A percentile compares a stretch with the other conserved stretches of the same genome.
Evolutionary conservation across 1,140 invertebrate genomes (phyloP).

Genomic region (Aphelinus atriplicis): DNA sequence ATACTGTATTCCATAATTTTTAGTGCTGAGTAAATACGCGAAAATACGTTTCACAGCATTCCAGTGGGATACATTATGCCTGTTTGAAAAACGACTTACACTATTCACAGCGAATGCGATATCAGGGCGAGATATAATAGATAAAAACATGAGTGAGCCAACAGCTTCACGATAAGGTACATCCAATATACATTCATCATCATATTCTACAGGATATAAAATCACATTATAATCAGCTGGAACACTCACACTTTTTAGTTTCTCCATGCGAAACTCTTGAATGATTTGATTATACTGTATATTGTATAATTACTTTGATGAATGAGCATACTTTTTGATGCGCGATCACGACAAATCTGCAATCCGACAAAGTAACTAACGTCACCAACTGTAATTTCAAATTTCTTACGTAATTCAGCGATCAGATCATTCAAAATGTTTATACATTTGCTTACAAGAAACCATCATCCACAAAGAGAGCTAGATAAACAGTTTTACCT

Average conservation of each 20-base stretch:
- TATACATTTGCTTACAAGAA: constrained; percentile 21
- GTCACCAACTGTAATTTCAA: constrained; percentile 33
- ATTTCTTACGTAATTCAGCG: constrained; percentile 21
- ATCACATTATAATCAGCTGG: constrained; percentile 36
- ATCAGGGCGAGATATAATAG: constrained; percentile 37
- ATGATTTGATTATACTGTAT: constrained; percentile 11
- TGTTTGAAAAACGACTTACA: constrained; percentile 1
- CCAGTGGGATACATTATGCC: constrained; percentile 26
- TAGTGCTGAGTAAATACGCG: constrained; percentile 30
- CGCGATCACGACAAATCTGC: constrained; percentile 26
- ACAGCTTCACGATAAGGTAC: constrained; percentile 41
- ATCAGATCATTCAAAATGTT: constrained; percentile 5
- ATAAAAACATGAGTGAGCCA: constrained; percentile 34
- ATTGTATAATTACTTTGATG: constrained; percentile 27
- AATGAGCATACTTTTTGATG: constrained; percentile 10
- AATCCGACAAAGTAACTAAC: constrained; percentile 31
- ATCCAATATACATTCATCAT: not conserved
- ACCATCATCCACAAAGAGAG: constrained; percentile 32
- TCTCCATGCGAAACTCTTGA: constrained; percentile 21
- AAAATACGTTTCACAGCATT: constrained; percentile 42
- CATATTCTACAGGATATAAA: constrained; percentile 37
- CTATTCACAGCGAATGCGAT: constrained; percentile 27
- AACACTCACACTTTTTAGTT: constrained; percentile 25
- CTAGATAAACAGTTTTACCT: constrained; percentile 31
- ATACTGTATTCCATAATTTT: constrained; percentile 12